phyloP scores from a whole-genome alignment of 2,888 invertebrate species.

The Phyllotreta striolata region DNA sequence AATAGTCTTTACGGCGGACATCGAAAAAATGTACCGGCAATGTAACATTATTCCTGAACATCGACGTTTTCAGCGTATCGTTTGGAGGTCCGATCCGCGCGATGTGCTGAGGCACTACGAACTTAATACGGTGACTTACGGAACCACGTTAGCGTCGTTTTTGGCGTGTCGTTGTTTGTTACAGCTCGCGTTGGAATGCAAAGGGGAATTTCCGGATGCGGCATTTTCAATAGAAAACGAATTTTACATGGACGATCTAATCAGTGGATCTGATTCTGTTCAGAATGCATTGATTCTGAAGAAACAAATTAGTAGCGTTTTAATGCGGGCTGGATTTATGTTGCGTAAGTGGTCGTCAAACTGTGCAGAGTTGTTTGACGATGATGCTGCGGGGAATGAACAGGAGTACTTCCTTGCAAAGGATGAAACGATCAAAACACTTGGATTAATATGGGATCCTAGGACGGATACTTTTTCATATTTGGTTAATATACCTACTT shows the following conservation, averaged over 20 bases:
- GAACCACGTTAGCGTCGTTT: conserved; percentile 32
- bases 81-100: conserved; percentile 25
- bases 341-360: background rate
- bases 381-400: too few relatives aligned
- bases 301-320: background rate
- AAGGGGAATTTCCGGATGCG: conserved; percentile 8
- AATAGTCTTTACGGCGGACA: conserved; percentile 45
- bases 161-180: conserved; percentile 28
- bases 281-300: background rate
- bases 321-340: background rate
- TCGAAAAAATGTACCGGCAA: conserved; percentile 52
- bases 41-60: conserved; percentile 38
- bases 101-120: conserved; percentile 23
- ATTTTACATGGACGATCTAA: conserved; percentile 30
- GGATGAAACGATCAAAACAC: background rate
- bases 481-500: too few relatives aligned
- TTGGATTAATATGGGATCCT: background rate
- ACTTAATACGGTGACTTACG: conserved; percentile 35
- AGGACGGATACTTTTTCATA: background rate
- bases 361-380: too few relatives aligned
- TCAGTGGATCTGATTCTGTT: conserved; percentile 20
- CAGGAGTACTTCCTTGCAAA: background rate
- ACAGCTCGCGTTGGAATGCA: conserved; percentile 19
- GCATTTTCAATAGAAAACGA: conserved; percentile 12
- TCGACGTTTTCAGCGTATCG: conserved; percentile 15